Evolutionary conservation across 2,113 vertebrate genomes (phyloP), one percentile per base, ranked within the genome.

Genomic region (Bostrychus sinensis): DNA sequence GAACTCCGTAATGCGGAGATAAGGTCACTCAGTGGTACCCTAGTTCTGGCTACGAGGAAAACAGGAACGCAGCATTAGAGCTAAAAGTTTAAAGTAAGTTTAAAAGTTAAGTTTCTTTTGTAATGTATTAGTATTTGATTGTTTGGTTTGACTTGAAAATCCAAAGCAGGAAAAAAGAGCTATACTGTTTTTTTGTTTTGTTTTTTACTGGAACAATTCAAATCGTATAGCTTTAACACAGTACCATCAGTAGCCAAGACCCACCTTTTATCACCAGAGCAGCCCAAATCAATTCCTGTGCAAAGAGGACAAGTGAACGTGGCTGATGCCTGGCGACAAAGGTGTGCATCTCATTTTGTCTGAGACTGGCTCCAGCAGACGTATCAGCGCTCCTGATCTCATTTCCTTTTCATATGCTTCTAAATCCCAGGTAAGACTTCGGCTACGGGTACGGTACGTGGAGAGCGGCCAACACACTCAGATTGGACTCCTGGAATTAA

Each of bases 401-500:
- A 87, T 88, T 88, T 88, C 76, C 63, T 78, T 73, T 75, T 86
- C 81, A 88, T 83, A 89, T 86, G 85, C 76, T 72, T 30, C 53
- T 77, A 84, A 88, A 87, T 88, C 86, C 83, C 77, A 91, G 88
- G 89, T 89, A 82, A 67, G 26, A 68, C 61, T 59, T 80, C 75
- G 67, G 4, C 63, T 77, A 5, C 43, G 11, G 54, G 75, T 62
- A 72, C 70, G 50, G 77, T 22, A 48, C 68, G 41, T 50, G 70
- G 69, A 77, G 66, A 57, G 34, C 23, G 58, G 70, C 66, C 67
- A 60, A 57, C 30, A 30, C 13, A 14, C 66, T 77, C 69, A 57
- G 77, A 82, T 85, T 83, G 72, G 78, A 83, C 64, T 83, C 74
- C 73, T 79, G 66, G 85, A 89, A 77, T 88, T 89, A 91, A 89